These are phyloP conservation scores for Dendronephthya gigantea DNA, from an alignment of 64 coral and sea anemone genomes.

Conservation along the genomic window DNA sequence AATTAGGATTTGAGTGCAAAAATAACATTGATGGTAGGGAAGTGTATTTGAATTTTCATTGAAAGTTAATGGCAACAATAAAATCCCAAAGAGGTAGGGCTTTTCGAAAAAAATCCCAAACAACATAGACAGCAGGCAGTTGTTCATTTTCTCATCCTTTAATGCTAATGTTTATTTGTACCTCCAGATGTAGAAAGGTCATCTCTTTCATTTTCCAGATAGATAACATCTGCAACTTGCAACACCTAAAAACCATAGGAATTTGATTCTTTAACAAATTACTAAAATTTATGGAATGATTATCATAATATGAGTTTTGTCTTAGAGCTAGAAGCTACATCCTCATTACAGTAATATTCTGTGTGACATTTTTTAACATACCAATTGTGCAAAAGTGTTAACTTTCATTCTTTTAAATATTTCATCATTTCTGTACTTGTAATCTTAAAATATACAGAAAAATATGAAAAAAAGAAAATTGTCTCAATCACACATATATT, in stretches of 20 bases:
- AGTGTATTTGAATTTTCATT: too few species aligned
- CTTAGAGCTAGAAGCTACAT: too few species aligned
- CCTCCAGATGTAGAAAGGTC: slow-evolving; percentile 50
- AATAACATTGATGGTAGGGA: too few species aligned
- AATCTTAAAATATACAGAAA: slow-evolving; percentile 42
- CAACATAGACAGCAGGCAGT: too few species aligned
- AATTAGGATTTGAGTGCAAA: too few species aligned
- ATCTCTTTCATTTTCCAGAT: slow-evolving; percentile 77
- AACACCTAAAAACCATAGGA: slow-evolving; percentile 40
- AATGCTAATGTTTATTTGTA: not conserved
- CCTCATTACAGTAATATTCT: too few species aligned
- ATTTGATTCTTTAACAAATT: not conserved
- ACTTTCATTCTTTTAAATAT: slow-evolving; percentile 97
- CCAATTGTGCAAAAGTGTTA: slow-evolving; percentile 77
- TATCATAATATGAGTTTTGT: too few species aligned
- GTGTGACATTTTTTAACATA: slow-evolving; percentile 38
- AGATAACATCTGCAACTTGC: slow-evolving; percentile 81
- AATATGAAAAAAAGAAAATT: not conserved
- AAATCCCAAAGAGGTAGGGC: too few species aligned
- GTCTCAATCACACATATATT: not conserved
- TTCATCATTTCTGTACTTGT: slow-evolving; percentile 96
- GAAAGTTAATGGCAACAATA: too few species aligned
- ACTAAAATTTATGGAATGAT: too few species aligned
- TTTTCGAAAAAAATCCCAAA: too few species aligned
- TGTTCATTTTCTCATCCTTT: too few species aligned